phyloP scores from a whole-genome alignment of 2,888 invertebrate genomes.

The Lypha dubia region DNA sequence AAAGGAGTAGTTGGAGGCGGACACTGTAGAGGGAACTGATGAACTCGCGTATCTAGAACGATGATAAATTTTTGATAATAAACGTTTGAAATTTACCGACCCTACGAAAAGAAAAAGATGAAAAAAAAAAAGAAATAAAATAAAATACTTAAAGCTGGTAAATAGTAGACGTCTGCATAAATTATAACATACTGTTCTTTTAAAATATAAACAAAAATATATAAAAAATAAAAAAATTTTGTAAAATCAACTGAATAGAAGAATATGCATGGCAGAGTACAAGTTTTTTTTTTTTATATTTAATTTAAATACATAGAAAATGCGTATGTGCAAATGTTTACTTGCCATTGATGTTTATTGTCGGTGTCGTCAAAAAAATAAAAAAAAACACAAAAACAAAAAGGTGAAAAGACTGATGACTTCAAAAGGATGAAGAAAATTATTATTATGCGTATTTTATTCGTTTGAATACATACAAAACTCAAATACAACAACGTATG shows the following conservation, averaged over 20 bases:
- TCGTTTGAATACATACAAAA: constrained; percentile 12
- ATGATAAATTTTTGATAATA: constrained; percentile 45
- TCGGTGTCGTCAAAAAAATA: constrained; percentile 25
- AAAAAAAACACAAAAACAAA: constrained; percentile 14
- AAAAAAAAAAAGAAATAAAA: constrained; percentile 12
- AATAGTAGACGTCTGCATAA: constrained; percentile 32
- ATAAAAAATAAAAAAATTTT: background rate
- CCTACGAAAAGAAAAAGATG: background rate
- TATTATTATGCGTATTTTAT: constrained; percentile 55
- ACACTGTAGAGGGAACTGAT: constrained; percentile 18
- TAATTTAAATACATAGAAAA: constrained; percentile 40
- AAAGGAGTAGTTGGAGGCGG: constrained; percentile 2
- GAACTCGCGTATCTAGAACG: constrained; percentile 16
- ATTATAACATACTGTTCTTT: constrained; percentile 34
- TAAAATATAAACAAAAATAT: background rate
- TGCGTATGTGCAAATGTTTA: constrained; percentile 43
- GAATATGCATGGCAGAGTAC: background rate
- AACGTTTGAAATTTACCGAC: constrained; percentile 33
- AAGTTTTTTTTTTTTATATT: background rate
- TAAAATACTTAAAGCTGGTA: constrained; percentile 33
- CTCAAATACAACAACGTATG: background rate
- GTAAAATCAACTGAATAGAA: background rate
- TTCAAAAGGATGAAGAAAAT: constrained; percentile 51
- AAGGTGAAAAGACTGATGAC: constrained; percentile 65
- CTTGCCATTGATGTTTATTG: constrained; percentile 49